Percentiles rank a stretch among this genome's conserved stretches.
These are phyloP conservation scores for Pygoscelis antarcticus DNA, from an alignment of 2,113 vertebrate species.

Conservation along the genomic window DNA sequence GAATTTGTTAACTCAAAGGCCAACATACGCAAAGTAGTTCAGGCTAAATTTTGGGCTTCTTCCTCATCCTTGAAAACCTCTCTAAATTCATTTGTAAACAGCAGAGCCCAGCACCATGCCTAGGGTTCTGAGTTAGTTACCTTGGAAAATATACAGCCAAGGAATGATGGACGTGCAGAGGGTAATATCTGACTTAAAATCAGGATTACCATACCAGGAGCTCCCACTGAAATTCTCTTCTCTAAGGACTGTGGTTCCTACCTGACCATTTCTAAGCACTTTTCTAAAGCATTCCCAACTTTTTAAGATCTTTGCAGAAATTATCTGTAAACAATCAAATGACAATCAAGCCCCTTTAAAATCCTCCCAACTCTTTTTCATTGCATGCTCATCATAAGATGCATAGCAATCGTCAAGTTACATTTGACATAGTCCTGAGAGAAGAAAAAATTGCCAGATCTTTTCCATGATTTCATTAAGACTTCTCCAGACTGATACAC, in stretches of 20 bases:
- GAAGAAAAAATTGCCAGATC: background rate
- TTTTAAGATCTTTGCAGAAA: background rate
- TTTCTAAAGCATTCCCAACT: background rate
- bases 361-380: background rate
- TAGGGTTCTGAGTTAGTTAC: background rate
- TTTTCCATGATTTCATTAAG: background rate
- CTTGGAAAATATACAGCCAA: background rate
- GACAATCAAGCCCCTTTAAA: background rate
- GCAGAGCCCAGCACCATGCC: background rate
- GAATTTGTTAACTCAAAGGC: constrained; percentile 5
- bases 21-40: background rate
- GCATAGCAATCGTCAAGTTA: background rate
- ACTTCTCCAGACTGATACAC: background rate
- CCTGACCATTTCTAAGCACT: background rate
- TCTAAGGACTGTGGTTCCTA: background rate
- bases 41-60: background rate
- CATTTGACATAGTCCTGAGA: background rate
- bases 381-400: background rate
- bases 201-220: background rate
- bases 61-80: background rate
- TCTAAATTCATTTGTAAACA: background rate
- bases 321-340: background rate
- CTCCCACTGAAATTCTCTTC: background rate
- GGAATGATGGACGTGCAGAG: background rate
- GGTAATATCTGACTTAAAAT: background rate